Conservation (phyloP, 2,888 invertebrate species). For the Thumatha senex region DNA sequence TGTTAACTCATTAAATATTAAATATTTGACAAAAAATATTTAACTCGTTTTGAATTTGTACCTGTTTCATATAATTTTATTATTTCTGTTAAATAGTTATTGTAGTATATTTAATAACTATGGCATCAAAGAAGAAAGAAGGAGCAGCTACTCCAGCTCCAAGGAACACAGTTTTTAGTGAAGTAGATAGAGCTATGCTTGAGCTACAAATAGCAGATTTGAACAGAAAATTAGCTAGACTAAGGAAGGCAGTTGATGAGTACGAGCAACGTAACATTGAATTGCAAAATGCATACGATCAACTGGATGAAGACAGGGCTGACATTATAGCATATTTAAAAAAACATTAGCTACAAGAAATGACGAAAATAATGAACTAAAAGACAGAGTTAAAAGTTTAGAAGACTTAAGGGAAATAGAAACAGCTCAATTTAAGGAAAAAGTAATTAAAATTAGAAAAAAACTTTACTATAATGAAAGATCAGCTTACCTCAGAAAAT, state of each 20-base stretch:
- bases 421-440: slow-evolving; percentile 84
- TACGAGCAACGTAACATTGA: slow-evolving; percentile 89
- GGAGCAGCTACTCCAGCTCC: background rate
- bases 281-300: slow-evolving; percentile 84
- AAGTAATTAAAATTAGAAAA: slow-evolving; percentile 87
- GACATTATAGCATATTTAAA: no score
- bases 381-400: slow-evolving; percentile 89
- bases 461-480: slow-evolving; percentile 90
- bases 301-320: slow-evolving; percentile 90
- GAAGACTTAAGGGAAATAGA: slow-evolving; percentile 88
- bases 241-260: slow-evolving; percentile 85
- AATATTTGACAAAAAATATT: no score
- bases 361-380: slow-evolving; percentile 85
- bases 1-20: no score
- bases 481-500: slow-evolving; percentile 93
- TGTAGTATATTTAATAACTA: background rate
- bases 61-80: background rate
- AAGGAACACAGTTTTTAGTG: slow-evolving; percentile 66
- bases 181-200: slow-evolving; percentile 91
- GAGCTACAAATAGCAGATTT: slow-evolving; percentile 92
- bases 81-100: background rate
- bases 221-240: slow-evolving; percentile 90
- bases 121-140: slow-evolving; percentile 8
- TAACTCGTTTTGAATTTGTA: background rate
- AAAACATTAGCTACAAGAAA: slow-evolving; percentile 88